Evolutionary conservation across 2,888 invertebrate species (phyloP).

Genomic region (Chesias legatella): DNA sequence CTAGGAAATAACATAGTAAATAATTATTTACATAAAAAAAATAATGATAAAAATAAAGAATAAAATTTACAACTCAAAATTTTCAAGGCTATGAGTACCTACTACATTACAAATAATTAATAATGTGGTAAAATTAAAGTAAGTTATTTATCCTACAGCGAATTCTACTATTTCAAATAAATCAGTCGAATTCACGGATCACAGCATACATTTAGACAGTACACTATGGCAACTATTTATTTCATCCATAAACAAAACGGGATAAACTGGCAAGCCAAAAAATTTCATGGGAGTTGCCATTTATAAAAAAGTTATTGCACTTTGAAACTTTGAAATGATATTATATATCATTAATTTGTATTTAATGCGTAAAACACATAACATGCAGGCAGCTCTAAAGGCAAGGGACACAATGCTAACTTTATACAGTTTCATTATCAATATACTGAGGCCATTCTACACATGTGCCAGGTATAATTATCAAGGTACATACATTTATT

Average conservation of each 20-base stretch:
- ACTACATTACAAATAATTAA: slow-evolving; percentile 41
- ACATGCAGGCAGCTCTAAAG: slow-evolving; percentile 24
- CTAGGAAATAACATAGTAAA: slow-evolving; percentile 65
- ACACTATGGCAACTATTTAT: slow-evolving; percentile 45
- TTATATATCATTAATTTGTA: slow-evolving; percentile 67
- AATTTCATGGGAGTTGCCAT: slow-evolving; percentile 35
- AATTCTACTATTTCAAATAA: slow-evolving; percentile 48
- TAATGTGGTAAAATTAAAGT: slow-evolving; percentile 42
- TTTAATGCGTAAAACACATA: slow-evolving; percentile 23
- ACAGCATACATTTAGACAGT: slow-evolving; percentile 45
- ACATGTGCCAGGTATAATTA: slow-evolving; percentile 17
- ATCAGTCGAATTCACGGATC: slow-evolving; percentile 58
- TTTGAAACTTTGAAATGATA: too few relatives aligned
- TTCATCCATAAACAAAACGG: slow-evolving; percentile 31
- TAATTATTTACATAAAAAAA: slow-evolving; percentile 71
- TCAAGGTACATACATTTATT: slow-evolving; percentile 10
- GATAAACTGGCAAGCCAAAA: slow-evolving; percentile 28
- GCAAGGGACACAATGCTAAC: slow-evolving; percentile 15
- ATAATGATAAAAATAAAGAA: slow-evolving; percentile 53
- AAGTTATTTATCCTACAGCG: slow-evolving; percentile 43
- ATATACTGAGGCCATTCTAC: slow-evolving; percentile 10
- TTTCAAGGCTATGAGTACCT: slow-evolving; percentile 47
- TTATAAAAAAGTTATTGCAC: slow-evolving; percentile 57
- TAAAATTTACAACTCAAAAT: slow-evolving; percentile 74
- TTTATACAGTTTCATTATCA: slow-evolving; percentile 20